Conservation (phyloP, 2,113 vertebrate genomes). For the Poeciliopsis retropinna region DNA sequence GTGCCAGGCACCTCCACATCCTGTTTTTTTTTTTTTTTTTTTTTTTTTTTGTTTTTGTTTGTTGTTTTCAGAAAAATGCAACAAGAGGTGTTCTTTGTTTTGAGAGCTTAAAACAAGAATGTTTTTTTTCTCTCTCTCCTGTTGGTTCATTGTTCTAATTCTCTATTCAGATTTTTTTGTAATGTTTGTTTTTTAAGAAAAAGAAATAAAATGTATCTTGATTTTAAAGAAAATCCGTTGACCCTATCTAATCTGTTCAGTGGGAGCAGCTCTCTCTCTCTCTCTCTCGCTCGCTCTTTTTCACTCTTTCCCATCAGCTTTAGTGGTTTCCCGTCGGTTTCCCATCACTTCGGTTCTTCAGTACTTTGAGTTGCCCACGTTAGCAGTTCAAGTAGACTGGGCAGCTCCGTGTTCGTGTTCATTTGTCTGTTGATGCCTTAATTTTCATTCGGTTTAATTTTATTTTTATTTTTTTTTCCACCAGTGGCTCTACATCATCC, state of each 20-base stretch:
- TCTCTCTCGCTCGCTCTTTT: neutral
- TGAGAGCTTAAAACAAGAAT: conserved; percentile 64
- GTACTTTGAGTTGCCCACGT: conserved; percentile 11
- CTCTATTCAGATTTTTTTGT: conserved; percentile 83
- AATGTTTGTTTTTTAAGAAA: conserved; percentile 86
- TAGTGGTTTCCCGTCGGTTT: conserved; percentile 15
- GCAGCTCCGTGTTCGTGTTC: conserved; percentile 44
- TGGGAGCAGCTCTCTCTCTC: conserved; percentile 15
- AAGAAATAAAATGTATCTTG: conserved; percentile 86
- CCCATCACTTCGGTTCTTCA: conserved; percentile 13
- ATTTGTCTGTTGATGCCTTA: conserved; percentile 72
- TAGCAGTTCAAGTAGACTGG: conserved; percentile 25
- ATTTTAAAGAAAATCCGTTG: conserved; percentile 80
- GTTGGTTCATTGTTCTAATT: conserved; percentile 78
- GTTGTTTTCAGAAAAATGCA: conserved; percentile 54
- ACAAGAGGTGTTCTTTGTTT: conserved; percentile 51
- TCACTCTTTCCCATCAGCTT: conserved; percentile 1
- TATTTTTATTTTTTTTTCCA: neutral
- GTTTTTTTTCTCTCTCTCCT: conserved; percentile 64
- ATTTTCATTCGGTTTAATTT: conserved; percentile 46
- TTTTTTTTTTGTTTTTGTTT: no score
- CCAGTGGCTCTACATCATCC: conserved; percentile 33
- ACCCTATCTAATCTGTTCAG: conserved; percentile 74
- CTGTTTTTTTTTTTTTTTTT: neutral
- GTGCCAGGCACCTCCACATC: conserved; percentile 72